Percentiles rank a stretch among this genome's conserved stretches.
Evolutionary conservation across 1,140 invertebrate species (phyloP).

Genomic region (Drosophila nikananu): DNA sequence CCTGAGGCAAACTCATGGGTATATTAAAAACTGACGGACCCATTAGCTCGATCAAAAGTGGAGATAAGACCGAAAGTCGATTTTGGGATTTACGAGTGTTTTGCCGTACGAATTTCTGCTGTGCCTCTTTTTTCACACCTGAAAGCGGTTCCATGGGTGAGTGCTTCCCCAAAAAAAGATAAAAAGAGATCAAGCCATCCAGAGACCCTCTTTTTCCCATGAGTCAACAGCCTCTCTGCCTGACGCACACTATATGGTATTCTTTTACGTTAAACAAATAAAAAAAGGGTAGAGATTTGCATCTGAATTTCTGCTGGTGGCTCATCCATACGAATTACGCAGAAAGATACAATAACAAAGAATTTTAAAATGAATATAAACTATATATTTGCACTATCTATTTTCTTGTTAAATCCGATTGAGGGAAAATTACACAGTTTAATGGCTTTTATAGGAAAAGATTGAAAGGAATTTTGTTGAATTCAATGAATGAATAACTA

Average conservation of each 20-base stretch:
- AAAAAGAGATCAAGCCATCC: neutral
- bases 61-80: slow-evolving; percentile 19
- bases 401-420: neutral
- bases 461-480: neutral
- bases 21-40: neutral
- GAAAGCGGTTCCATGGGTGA: slow-evolving; percentile 29
- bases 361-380: slow-evolving; percentile 6
- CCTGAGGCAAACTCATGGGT: neutral
- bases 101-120: neutral
- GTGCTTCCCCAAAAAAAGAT: slow-evolving; percentile 24
- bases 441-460: neutral
- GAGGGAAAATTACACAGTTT: neutral
- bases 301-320: slow-evolving; percentile 4
- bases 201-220: slow-evolving; percentile 24
- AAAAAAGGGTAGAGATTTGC: slow-evolving; percentile 17
- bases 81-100: slow-evolving; percentile 24
- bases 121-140: slow-evolving; percentile 28
- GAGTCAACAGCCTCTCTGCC: slow-evolving; percentile 38
- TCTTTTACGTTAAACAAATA: neutral
- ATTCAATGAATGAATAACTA: neutral
- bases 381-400: neutral
- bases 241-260: slow-evolving; percentile 36
- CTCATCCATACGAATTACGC: slow-evolving; percentile 25
- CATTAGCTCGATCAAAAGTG: slow-evolving; percentile 8
- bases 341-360: slow-evolving; percentile 26